Evolutionary conservation across 1,140 invertebrate species (phyloP).

Genomic region (Drosophila auraria): DNA sequence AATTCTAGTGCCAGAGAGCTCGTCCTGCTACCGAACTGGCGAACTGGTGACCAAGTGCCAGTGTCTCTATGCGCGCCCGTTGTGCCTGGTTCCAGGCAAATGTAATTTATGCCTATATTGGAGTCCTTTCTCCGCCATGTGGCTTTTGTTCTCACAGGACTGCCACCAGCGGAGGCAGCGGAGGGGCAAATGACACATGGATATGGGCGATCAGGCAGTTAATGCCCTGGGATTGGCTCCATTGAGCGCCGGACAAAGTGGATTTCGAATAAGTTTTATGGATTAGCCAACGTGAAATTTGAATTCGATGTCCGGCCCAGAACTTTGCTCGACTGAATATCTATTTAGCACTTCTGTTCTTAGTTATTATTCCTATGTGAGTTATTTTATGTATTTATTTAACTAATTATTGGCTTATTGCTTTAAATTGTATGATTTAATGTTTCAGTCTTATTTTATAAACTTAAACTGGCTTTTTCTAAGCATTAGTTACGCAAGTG

Average conservation of each 20-base stretch:
- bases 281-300: slow-evolving; percentile 10
- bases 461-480: background rate
- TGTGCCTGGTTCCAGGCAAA: slow-evolving; percentile 20
- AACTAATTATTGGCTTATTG: too few relatives aligned
- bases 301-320: background rate
- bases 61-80: slow-evolving; percentile 11
- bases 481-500: background rate
- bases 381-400: too few relatives aligned
- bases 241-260: slow-evolving; percentile 30
- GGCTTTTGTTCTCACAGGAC: slow-evolving; percentile 38
- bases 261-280: slow-evolving; percentile 18
- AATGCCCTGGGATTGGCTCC: slow-evolving; percentile 22
- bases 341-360: too few relatives aligned
- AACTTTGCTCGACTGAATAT: background rate
- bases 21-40: slow-evolving; percentile 7
- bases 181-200: slow-evolving; percentile 19
- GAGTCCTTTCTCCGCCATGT: slow-evolving; percentile 41
- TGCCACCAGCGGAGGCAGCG: background rate
- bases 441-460: background rate
- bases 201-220: slow-evolving; percentile 27
- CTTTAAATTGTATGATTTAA: too few relatives aligned
- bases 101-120: slow-evolving; percentile 70
- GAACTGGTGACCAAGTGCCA: slow-evolving; percentile 31
- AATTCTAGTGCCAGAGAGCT: slow-evolving; percentile 46
- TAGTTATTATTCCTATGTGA: background rate